Evolutionary conservation across 2,797 vertebrate species (phyloP), one percentile per base, ranked within the genome.

Genomic region (Xenentodon cancila): DNA sequence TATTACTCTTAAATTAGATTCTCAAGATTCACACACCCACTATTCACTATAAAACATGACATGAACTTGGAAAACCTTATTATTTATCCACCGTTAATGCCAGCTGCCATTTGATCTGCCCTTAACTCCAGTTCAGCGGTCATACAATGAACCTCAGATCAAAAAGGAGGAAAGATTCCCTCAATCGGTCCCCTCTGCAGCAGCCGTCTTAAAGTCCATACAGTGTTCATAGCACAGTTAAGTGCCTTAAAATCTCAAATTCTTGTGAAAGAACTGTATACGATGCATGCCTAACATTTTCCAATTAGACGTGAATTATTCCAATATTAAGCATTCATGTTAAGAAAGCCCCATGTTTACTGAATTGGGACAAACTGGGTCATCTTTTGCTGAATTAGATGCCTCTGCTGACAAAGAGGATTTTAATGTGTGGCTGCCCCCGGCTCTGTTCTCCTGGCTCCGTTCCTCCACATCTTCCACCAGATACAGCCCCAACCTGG

Each of bases 281-380:
- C 65, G 68, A 60, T 1, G 9, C 63, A 44, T 64, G 59, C 32
- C 53, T 27, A 68, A 81, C 67, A 68, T 62, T 59, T 59, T 83
- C 81, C 63, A 79, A 86, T 85, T 86, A 88, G 66, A 74, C 22
- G 68, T 21, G 46, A 76, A 86, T 89, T 68, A 87, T 70, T 32
- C 52, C 25, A 60, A 67, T 65, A 72, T 80, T 80, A 81, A 52
- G 59, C 60, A 72, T 73, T 63, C n/a, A 21, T 54, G 48, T 68
- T 73, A 55, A 59, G 63, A 71, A 84, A 74, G 78, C 19, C 1
- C 22, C 53, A 48, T 81, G 78, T 82, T 86, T 79, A 82, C 75
- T 56, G 75, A 79, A 71, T 68, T 4, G 7, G 68, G 63, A 74
- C 79, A 30, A 30, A 30, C 30, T 30, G 30, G 30, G 30, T 6